Percentiles rank a stretch among this genome's conserved stretches.
These are phyloP conservation scores for Micrastur ruficollis DNA, from an alignment of 2,797 vertebrate species.

Conservation along the genomic window DNA sequence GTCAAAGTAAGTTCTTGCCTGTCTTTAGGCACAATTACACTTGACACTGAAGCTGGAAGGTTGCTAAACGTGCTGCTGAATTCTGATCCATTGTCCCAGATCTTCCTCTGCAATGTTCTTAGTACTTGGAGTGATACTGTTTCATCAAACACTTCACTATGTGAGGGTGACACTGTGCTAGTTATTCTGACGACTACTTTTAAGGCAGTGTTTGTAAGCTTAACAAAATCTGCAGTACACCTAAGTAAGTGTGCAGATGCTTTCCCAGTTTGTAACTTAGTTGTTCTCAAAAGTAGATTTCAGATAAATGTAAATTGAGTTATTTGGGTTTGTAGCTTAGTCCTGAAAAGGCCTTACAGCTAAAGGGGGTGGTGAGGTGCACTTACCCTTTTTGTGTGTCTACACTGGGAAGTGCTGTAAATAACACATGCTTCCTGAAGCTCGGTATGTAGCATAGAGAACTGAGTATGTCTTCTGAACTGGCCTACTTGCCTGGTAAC, in stretches of 20 bases:
- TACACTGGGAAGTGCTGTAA: rapidly evolving
- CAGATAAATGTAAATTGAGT: rapidly evolving
- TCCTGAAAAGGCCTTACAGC: rapidly evolving
- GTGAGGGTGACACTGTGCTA: background rate
- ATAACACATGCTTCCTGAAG: rapidly evolving
- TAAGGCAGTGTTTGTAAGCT: rapidly evolving
- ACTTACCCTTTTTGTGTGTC: rapidly evolving
- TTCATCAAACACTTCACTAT: rapidly evolving
- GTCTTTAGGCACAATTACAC: rapidly evolving
- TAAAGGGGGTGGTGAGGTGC: rapidly evolving
- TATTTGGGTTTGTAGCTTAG: rapidly evolving
- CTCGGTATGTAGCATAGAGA: rapidly evolving
- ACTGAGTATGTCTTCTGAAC: rapidly evolving
- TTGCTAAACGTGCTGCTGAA: rapidly evolving
- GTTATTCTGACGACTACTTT: rapidly evolving
- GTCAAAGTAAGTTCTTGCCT: constrained; percentile 79
- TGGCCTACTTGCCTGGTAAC: rapidly evolving
- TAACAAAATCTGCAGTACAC: rapidly evolving
- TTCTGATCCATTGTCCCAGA: rapidly evolving
- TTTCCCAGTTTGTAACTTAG: rapidly evolving
- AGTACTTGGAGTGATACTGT: background rate
- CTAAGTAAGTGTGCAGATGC: background rate
- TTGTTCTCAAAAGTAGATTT: rapidly evolving
- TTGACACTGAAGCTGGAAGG: background rate
- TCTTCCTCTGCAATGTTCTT: rapidly evolving